Evolutionary conservation across 2,113 vertebrate species (phyloP).

Genomic region (Carassius auratus): DNA sequence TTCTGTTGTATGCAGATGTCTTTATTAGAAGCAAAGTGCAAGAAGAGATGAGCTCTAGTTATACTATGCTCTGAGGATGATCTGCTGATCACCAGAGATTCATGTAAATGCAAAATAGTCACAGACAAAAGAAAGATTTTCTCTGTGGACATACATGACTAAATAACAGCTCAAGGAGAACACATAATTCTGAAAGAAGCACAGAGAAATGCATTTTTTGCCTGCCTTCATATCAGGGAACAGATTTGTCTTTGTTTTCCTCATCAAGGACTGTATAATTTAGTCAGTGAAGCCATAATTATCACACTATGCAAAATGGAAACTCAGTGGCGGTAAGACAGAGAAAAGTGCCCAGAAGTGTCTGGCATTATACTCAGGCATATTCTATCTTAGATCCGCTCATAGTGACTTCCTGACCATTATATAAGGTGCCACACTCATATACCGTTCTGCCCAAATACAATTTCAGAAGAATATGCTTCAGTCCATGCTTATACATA

Average conservation of each 20-base stretch:
- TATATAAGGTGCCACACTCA: background rate
- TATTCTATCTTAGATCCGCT: background rate
- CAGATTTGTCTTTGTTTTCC: slow-evolving; percentile 37
- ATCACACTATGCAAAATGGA: slow-evolving; percentile 63
- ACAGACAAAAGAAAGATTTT: background rate
- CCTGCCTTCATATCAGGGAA: slow-evolving; percentile 17
- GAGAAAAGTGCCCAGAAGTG: background rate
- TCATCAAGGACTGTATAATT: slow-evolving; percentile 44
- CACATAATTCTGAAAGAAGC: background rate
- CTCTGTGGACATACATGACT: slow-evolving; percentile 18
- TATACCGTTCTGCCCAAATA: background rate
- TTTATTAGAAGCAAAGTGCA: slow-evolving; percentile 36
- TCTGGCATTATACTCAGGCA: background rate
- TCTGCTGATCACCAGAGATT: slow-evolving; percentile 25
- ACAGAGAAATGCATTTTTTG: background rate
- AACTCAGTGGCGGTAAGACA: background rate
- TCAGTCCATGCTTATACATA: background rate
- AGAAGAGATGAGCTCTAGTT: slow-evolving; percentile 8
- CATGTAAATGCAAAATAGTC: slow-evolving; percentile 10
- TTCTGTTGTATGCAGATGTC: slow-evolving; percentile 36
- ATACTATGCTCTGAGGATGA: slow-evolving; percentile 8
- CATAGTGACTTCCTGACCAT: background rate
- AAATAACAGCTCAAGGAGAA: slow-evolving; percentile 15
- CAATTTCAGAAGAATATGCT: background rate
- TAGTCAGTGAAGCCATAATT: slow-evolving; percentile 56